A percentile compares a stretch with the other conserved stretches of the same genome.
These are phyloP conservation scores for Bergia sp. DNA, from an alignment of 92 coral and sea anemone genomes.

Conservation along the genomic window DNA sequence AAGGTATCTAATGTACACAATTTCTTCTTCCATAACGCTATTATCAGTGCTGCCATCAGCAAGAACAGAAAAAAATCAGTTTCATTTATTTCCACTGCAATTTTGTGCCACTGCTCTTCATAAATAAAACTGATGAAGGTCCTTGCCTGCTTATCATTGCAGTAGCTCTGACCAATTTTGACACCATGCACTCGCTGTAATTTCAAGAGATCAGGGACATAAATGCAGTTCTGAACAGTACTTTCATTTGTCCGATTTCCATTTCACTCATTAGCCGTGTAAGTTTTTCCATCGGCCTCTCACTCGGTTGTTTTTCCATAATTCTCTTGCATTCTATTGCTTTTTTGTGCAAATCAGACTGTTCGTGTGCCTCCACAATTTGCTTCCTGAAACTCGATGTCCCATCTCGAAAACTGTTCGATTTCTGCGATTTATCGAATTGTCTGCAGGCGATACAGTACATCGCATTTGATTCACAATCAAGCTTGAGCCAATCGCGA, in stretches of 20 bases:
- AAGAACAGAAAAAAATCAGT: constrained; percentile 34
- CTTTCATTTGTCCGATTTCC: neutral
- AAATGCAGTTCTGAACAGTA: constrained; percentile 21
- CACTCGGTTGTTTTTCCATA: constrained; percentile 9
- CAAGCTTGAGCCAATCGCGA: constrained; percentile 26
- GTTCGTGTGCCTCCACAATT: neutral
- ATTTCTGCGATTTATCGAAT: constrained; percentile 31
- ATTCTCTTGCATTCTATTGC: constrained; percentile 23
- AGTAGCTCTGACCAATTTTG: constrained; percentile 30
- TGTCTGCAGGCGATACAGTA: constrained; percentile 39
- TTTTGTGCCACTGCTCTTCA: constrained; percentile 23
- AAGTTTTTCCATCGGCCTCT: constrained; percentile 24
- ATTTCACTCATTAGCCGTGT: constrained; percentile 27
- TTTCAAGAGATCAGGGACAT: constrained; percentile 9
- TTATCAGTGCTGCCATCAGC: constrained; percentile 40
- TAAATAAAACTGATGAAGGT: constrained; percentile 27
- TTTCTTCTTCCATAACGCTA: constrained; percentile 46
- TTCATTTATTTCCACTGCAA: constrained; percentile 27
- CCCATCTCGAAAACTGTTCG: constrained; percentile 34
- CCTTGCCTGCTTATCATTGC: constrained; percentile 37
- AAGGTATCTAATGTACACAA: constrained; percentile 39
- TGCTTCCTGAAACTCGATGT: constrained; percentile 16
- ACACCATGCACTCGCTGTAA: constrained; percentile 26
- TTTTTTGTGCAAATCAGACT: neutral
- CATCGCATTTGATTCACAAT: constrained; percentile 29